Conservation (phyloP, 2,888 invertebrate species). For the Macrophya alboannulata region DNA sequence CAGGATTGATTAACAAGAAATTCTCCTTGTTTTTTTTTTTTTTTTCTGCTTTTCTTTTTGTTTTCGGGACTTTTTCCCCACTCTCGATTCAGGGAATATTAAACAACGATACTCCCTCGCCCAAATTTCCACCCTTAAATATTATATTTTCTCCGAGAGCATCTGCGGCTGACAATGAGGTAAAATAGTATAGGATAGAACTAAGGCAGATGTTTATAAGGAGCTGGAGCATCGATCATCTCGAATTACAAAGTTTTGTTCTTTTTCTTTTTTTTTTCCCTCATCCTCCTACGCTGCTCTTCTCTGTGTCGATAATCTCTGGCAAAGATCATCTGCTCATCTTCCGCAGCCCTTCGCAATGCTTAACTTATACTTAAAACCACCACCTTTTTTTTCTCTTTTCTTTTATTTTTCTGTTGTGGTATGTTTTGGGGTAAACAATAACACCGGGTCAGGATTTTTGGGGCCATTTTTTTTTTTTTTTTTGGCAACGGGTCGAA, state of each 20-base stretch:
- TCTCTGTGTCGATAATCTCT: conserved; percentile 43
- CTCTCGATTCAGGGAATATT: background rate
- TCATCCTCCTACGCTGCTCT: background rate
- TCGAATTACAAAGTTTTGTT: conserved; percentile 50
- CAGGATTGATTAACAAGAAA: background rate
- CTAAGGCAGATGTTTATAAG: conserved; percentile 5
- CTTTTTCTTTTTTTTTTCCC: background rate
- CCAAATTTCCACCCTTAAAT: background rate
- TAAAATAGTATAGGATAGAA: conserved; percentile 12
- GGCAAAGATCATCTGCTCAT: conserved; percentile 47
- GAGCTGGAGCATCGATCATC: conserved; percentile 47
- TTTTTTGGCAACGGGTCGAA: background rate
- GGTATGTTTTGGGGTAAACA: conserved; percentile 42
- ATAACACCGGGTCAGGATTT: background rate
- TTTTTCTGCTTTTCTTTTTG: background rate
- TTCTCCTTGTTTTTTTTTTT: background rate
- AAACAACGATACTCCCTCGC: background rate
- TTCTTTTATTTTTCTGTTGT: background rate
- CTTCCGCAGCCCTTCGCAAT: background rate
- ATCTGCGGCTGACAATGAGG: conserved; percentile 55
- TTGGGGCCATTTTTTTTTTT: background rate
- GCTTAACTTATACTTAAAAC: background rate
- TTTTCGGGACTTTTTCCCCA: background rate
- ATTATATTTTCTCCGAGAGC: background rate
- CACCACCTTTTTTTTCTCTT: background rate